phyloP scores from a whole-genome alignment of 1,140 invertebrate genomes.

The Cyrtorhinus lividipennis region DNA sequence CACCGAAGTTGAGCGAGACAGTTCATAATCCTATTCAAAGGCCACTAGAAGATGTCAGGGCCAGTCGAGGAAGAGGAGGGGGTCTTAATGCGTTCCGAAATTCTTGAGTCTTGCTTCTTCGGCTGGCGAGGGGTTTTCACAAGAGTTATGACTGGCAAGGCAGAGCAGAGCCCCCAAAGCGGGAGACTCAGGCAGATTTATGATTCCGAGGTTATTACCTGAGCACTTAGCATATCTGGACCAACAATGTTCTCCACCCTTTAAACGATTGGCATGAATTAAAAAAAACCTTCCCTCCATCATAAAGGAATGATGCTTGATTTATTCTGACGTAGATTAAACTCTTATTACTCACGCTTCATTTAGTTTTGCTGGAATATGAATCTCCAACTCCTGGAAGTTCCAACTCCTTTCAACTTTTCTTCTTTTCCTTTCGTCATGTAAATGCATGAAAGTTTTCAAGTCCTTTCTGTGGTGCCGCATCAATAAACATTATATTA shows the following conservation, averaged over 20 bases:
- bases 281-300: not conserved
- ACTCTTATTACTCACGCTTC: not conserved
- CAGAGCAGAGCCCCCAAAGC: not conserved
- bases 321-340: not conserved
- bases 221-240: not conserved
- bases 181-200: not conserved
- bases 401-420: too few species aligned
- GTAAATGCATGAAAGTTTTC: too few species aligned
- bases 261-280: not conserved
- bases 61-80: not conserved
- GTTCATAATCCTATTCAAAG: not conserved
- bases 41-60: not conserved
- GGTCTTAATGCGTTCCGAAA: not conserved
- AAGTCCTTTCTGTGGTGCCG: too few species aligned
- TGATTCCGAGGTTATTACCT: not conserved
- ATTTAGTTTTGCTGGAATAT: not conserved
- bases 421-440: too few species aligned
- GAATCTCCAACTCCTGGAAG: too few species aligned
- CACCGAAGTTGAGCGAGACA: not conserved
- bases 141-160: not conserved
- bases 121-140: not conserved
- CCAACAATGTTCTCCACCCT: not conserved
- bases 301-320: not conserved
- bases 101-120: not conserved
- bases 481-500: too few species aligned